Conservation (phyloP, 2,888 invertebrate species). For the Eristalis arbustorum region DNA sequence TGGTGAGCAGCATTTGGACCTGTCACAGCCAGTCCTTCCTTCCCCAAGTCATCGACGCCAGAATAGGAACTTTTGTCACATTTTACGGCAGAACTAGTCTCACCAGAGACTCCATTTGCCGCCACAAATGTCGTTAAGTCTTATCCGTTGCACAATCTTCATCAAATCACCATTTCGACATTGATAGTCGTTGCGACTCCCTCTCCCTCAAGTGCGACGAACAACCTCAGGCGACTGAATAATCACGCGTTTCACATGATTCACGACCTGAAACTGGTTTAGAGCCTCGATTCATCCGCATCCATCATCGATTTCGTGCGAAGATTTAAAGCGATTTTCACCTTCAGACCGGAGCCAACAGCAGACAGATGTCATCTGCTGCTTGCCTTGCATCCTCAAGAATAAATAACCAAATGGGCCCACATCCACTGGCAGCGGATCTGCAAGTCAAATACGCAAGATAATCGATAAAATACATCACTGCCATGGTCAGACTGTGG, state of each 20-base stretch:
- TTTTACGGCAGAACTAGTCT: too few species aligned
- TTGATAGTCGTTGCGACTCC: neutral
- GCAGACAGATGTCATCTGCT: neutral
- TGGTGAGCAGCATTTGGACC: too few species aligned
- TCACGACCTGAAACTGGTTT: neutral
- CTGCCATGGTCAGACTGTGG: constrained; percentile 6
- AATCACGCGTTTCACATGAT: neutral
- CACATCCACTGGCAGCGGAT: neutral
- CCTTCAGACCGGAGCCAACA: neutral
- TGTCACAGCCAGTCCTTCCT: too few species aligned
- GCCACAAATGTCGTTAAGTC: too few species aligned
- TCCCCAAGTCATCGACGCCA: too few species aligned
- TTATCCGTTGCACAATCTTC: too few species aligned
- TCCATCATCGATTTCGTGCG: neutral
- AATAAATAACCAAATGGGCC: neutral
- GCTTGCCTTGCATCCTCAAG: neutral
- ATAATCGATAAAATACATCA: constrained; percentile 6
- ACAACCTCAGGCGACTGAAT: neutral
- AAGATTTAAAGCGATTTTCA: neutral
- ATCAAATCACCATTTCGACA: neutral
- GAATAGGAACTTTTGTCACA: too few species aligned
- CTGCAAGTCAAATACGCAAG: neutral
- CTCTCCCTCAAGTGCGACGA: neutral
- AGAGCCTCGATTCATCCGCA: neutral
- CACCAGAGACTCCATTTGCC: too few species aligned